Base-by-base conservation (phyloP, 2,113 vertebrate species). In the Sorex araneus region DNA sequence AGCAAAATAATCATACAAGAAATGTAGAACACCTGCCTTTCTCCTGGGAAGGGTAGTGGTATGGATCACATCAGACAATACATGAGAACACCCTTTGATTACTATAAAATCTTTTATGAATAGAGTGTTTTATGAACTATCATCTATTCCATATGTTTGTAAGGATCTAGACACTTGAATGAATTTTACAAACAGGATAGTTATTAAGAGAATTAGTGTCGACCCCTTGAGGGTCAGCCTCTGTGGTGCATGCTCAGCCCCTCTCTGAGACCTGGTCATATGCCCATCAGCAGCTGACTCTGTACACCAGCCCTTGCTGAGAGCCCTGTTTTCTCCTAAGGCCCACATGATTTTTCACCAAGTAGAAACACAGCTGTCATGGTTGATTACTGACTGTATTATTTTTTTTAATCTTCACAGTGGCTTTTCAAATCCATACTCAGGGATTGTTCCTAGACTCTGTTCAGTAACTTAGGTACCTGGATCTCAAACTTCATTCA, bases 401-500 rank as follows among this genome's bases (percentile, higher is more conserved):
- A 50, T 50, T 36, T 40, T 21, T 45, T 75, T 74, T 28, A 73
- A 73, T 82, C 5, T 66, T 74, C 64, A 81, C 50, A 64, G 34
- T 45, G 60, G 19, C 71, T 81, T n/a, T 71, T 43, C 75, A 89
- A 82, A 71, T 16, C 16, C 30, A n/a, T 13, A 50, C 70, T 8
- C 23, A 25, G 71, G 11, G 18, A 23, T 19, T 23, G 1, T 87
- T 92, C 90, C 89, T 84, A 21, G 40, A 57, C 73, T 77, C 1
- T 87, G n/a, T 36, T 85, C 75, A 43, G n/a, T 34, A 76, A 34
- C 54, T n/a, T 50, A 66, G 54, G 13, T 45, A 67, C 27, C 50
- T 73, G 19, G 27, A 79, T 85, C 45, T 78, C 64, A 25, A 79
- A 28, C 27, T 91, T 93, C 70, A 66, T 57, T 84, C 64, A 92